Evolutionary conservation across 2,888 invertebrate genomes (phyloP).

Genomic region (Tetramorium bicarinatum): DNA sequence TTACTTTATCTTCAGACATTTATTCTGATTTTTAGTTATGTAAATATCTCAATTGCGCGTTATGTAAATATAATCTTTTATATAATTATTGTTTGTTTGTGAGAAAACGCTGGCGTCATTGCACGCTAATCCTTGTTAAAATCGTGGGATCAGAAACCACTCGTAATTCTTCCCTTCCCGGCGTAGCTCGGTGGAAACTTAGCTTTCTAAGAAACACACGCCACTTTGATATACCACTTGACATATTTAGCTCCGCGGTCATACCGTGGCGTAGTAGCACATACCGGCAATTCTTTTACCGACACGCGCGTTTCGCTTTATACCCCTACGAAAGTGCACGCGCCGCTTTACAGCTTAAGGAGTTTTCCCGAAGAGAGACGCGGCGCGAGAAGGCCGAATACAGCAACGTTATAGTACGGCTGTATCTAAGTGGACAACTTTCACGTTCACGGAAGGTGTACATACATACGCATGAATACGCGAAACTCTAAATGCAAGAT

Average conservation of each 20-base stretch:
- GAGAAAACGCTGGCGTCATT: background rate
- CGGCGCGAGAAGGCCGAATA: slow-evolving; percentile 25
- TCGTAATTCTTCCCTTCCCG: slow-evolving; percentile 18
- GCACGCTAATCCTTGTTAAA: background rate
- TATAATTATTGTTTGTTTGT: background rate
- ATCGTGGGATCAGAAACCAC: background rate
- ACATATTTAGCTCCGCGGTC: slow-evolving; percentile 65
- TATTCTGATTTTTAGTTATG: background rate
- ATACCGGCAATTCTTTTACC: slow-evolving; percentile 73
- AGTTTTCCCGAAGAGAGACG: slow-evolving; percentile 61
- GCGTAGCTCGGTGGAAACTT: background rate
- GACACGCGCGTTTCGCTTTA: slow-evolving; percentile 72
- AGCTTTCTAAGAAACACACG: slow-evolving; percentile 19
- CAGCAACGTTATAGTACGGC: slow-evolving; percentile 10
- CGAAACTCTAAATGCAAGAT: slow-evolving; percentile 63
- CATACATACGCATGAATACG: slow-evolving; percentile 50
- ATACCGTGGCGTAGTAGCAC: slow-evolving; percentile 60
- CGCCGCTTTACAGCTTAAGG: slow-evolving; percentile 75
- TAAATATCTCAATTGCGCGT: background rate
- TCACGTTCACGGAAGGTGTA: slow-evolving; percentile 9
- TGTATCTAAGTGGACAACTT: slow-evolving; percentile 52
- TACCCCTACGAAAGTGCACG: slow-evolving; percentile 72
- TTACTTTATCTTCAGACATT: background rate
- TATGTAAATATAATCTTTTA: background rate
- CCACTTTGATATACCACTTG: slow-evolving; percentile 54